Evolutionary conservation across 1,140 invertebrate genomes (phyloP), one percentile per base, ranked within the genome.

Genomic region (Leguminivora glycinivorella): DNA sequence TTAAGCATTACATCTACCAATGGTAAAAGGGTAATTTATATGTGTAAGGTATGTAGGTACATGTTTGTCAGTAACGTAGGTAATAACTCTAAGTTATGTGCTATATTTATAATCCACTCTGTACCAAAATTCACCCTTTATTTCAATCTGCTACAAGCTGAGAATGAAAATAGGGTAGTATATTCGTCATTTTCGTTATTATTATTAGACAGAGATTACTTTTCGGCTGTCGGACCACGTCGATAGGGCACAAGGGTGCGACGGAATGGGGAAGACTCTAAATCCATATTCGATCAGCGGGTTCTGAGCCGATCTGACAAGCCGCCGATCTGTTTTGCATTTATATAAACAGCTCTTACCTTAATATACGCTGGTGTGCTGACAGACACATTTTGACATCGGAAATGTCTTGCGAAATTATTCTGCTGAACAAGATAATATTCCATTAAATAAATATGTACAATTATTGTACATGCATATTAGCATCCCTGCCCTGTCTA

Each of bases 321-420:
- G 86, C 84, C 86, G 84, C 85, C 87, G 87, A 90, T 84, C 89
- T 89, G 85, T 84, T 91, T 91, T 91, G 89, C 89, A 91, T 91
- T 91, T 91, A 91, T 90, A 91, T 91, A 91, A 91, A 91, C 88
- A 91, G 81, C 84, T 84, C 79, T 84, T 79, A 87, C 83, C 84
- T 85, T 83, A 84, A 88, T 88, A 85, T 83, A 78, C 77, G 80
- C 68, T 72, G 70, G 76, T 71, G 56, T 77, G 56, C 56, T 70
- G 81, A 82, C 79, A 80, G 80, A 76, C 73, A 71, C 73, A 75
- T 75, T 73, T 63, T 69, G 70, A 70, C 71, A 72, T 26, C 67
- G 31, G 66, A 67, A 63, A 38, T 26, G 56, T 72, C 25, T 34
- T 68, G 43, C 19, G 47, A 52, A 52, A 52, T 52, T 52, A 52